Evolutionary conservation across 2,113 vertebrate species (phyloP), one percentile per base, ranked within the genome.

Genomic region (Lophius piscatorius): DNA sequence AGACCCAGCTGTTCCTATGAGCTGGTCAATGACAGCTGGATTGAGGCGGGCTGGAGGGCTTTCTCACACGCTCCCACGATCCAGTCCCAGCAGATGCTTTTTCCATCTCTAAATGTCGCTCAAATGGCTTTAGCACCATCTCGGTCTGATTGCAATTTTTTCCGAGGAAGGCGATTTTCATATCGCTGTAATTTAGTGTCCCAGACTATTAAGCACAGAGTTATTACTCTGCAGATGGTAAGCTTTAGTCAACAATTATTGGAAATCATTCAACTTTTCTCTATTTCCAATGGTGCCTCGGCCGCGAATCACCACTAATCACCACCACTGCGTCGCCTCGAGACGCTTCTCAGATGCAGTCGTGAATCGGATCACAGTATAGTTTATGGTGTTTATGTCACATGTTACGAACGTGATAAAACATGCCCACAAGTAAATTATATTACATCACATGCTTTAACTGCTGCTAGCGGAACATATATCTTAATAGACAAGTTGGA

Each of bases 1-100:
- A 45, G 28, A 55, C 59, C 73, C 81, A 84, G 84, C 79, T 80
- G 81, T 80, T 84, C 20, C 10, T 12, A 1, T 60, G 58, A 62
- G 52, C 26, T 17, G 65, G 57, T 78, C 64, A 47, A 0, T 52
- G 64, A 47, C 70, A 78, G 84, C 74, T 64, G 70, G 39, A 72
- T 50, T 0, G 34, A 24, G 68, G 49, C 66, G 22, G 60, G 56
- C 61, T 60, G 58, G 54, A 18, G 62, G 62, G 61, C 54, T 78
- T 63, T 75, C 72, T 69, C 64, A 63, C 58, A 52, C 62, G 58
- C 64, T 67, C 46, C 6, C 33, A 7, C 13, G 26, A 29, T 31
- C 46, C 40, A 63, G 50, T 55, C 41, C 69, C 58, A 59, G 48
- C 59, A 60, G 56, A 70, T 59, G 61, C 31, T 66, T 69, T 66